Evolutionary conservation across 2,797 vertebrate genomes (phyloP).

Genomic region (Neosilurus mollespiculum): DNA sequence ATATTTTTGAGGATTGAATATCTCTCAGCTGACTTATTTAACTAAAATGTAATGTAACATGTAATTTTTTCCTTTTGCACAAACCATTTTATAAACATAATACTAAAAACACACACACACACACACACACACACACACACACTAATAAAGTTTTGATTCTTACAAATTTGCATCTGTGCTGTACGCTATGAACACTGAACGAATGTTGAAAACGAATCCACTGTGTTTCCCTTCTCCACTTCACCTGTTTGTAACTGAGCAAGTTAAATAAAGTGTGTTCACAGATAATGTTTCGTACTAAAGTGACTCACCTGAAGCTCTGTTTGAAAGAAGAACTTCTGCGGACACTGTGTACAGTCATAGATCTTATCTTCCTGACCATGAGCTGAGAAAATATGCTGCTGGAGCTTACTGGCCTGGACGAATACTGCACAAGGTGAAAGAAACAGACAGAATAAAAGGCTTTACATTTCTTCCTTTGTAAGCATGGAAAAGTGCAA

Average conservation of each 20-base stretch:
- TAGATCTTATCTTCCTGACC: slow-evolving; percentile 99
- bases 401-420: slow-evolving; percentile 89
- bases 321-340: slow-evolving; percentile 99
- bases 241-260: slow-evolving; percentile 40
- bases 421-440: slow-evolving; percentile 56
- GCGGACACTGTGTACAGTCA: slow-evolving; percentile 96
- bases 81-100: background rate
- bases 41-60: background rate
- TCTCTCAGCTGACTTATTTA: background rate
- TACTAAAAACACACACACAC: background rate
- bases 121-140: background rate
- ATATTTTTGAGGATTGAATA: too few relatives aligned
- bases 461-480: background rate
- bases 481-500: background rate
- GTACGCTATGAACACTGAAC: background rate
- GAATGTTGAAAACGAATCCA: background rate
- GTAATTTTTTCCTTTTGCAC: background rate
- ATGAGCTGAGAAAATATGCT: slow-evolving; percentile 97
- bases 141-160: background rate
- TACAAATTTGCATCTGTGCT: background rate
- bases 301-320: slow-evolving; percentile 89
- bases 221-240: background rate
- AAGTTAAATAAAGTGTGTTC: slow-evolving; percentile 60
- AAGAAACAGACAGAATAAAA: slow-evolving; percentile 35
- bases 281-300: slow-evolving; percentile 65